A percentile compares a stretch with the other conserved stretches of the same genome.
Conservation (phyloP, 2,797 vertebrate genomes). For the Enteromius trimaculatus region DNA sequence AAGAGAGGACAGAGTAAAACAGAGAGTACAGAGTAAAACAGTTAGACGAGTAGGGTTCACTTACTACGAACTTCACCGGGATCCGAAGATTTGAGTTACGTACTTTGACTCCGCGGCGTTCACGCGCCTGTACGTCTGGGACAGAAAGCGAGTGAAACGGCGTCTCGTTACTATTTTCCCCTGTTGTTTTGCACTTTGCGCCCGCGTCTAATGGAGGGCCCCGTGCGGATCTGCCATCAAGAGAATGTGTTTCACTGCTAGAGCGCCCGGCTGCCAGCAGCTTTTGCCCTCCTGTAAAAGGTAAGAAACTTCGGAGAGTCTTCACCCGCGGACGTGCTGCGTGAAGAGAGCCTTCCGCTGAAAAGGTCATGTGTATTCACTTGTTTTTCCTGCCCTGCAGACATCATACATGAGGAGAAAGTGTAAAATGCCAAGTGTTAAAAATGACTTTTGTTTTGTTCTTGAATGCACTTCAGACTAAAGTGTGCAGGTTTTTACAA, state of each 20-base stretch:
- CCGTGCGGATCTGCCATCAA: slow-evolving; percentile 77
- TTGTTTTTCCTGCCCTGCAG: neutral
- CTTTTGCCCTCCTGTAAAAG: slow-evolving; percentile 74
- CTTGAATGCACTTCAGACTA: neutral
- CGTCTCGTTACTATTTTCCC: slow-evolving; percentile 52
- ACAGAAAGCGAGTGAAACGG: slow-evolving; percentile 15
- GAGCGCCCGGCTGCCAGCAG: slow-evolving; percentile 65
- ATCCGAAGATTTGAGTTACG: slow-evolving; percentile 41
- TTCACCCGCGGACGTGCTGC: neutral
- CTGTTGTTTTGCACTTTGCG: slow-evolving; percentile 66
- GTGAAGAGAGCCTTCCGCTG: neutral
- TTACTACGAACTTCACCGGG: slow-evolving; percentile 55
- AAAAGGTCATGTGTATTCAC: slow-evolving; percentile 2
- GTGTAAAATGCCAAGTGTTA: neutral
- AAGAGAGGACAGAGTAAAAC: slow-evolving; percentile 39
- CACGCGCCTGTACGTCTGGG: slow-evolving; percentile 1
- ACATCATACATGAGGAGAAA: neutral
- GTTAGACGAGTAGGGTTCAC: slow-evolving; percentile 33
- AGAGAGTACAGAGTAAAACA: slow-evolving; percentile 29
- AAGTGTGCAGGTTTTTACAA: neutral
- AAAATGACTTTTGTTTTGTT: neutral
- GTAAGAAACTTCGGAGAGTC: slow-evolving; percentile 67
- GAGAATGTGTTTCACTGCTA: slow-evolving; percentile 76
- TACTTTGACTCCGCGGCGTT: slow-evolving; percentile 42
- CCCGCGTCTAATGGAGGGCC: slow-evolving; percentile 83